Conservation (phyloP, 2,113 vertebrate genomes). For the Gopherus evgoodei region DNA sequence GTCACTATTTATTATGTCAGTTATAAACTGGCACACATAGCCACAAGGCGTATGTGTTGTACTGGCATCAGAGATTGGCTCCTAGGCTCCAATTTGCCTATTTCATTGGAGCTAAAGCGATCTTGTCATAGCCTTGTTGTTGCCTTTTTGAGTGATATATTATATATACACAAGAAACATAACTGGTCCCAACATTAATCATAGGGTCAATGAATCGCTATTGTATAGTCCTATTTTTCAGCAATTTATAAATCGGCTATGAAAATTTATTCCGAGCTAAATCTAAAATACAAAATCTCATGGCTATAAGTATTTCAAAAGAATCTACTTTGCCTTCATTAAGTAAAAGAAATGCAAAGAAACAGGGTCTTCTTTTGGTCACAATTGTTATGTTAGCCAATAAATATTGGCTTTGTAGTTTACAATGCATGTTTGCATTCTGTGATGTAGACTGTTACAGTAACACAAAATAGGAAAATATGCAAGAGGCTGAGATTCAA, state of each 20-base stretch:
- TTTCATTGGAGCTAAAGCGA: slow-evolving; percentile 43
- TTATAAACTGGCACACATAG: not conserved
- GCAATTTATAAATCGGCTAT: not conserved
- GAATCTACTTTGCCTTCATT: accelerated
- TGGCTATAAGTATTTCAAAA: accelerated
- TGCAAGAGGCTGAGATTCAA: accelerated
- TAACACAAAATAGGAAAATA: not conserved
- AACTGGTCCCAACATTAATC: accelerated
- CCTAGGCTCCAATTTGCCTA: slow-evolving; percentile 28
- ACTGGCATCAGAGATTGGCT: slow-evolving; percentile 14
- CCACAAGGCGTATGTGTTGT: slow-evolving; percentile 21
- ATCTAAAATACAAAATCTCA: not conserved
- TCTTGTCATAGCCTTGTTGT: not conserved
- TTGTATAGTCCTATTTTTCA: accelerated
- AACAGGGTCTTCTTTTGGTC: not conserved
- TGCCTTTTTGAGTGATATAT: not conserved
- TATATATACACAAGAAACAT: not conserved
- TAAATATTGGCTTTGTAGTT: not conserved
- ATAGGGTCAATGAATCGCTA: not conserved
- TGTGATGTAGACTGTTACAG: not conserved
- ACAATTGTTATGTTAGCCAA: not conserved
- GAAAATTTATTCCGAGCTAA: too few species aligned
- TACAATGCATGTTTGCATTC: not conserved
- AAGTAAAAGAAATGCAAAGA: not conserved
- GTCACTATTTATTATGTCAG: slow-evolving; percentile 32